Percentiles rank a stretch among this genome's conserved stretches.
phyloP scores from a whole-genome alignment of 2,113 vertebrate species.

The Eublepharis macularius region DNA sequence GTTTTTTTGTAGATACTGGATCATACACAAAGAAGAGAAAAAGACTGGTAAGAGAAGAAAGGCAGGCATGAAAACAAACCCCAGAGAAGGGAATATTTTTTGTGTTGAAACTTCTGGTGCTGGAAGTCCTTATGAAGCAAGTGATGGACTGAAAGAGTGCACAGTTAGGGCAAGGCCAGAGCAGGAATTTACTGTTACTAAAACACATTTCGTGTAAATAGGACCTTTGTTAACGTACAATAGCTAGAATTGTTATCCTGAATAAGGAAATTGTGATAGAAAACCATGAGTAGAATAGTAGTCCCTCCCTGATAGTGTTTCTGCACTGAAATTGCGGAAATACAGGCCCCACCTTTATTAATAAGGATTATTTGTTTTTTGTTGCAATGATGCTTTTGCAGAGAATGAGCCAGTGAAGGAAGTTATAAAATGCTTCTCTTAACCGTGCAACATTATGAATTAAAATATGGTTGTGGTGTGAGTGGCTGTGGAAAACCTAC shows the following conservation, averaged over 20 bases:
- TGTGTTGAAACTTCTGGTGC: neutral
- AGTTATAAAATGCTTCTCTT: neutral
- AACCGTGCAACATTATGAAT: neutral
- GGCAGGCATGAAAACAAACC: neutral
- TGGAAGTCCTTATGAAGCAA: neutral
- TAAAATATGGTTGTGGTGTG: neutral
- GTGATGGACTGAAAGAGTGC: neutral
- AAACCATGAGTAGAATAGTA: conserved; percentile 17
- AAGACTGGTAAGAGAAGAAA: neutral
- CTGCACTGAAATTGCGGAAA: neutral
- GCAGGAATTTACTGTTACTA: too few relatives aligned
- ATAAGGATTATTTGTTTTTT: neutral
- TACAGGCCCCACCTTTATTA: neutral
- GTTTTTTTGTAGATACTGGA: too few relatives aligned
- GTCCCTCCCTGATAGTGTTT: neutral
- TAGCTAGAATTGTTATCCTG: neutral
- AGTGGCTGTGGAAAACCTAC: neutral
- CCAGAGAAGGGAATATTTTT: neutral
- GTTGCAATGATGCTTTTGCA: conserved; percentile 11
- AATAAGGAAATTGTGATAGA: neutral
- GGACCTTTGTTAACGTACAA: neutral
- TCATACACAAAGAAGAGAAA: too few relatives aligned
- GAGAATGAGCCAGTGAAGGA: conserved; percentile 2
- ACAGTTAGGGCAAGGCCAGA: neutral
- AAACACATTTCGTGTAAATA: neutral